These are phyloP conservation scores for Rhagophthalmus giganteus DNA, from an alignment of 2,888 invertebrate genomes.

Conservation along the genomic window DNA sequence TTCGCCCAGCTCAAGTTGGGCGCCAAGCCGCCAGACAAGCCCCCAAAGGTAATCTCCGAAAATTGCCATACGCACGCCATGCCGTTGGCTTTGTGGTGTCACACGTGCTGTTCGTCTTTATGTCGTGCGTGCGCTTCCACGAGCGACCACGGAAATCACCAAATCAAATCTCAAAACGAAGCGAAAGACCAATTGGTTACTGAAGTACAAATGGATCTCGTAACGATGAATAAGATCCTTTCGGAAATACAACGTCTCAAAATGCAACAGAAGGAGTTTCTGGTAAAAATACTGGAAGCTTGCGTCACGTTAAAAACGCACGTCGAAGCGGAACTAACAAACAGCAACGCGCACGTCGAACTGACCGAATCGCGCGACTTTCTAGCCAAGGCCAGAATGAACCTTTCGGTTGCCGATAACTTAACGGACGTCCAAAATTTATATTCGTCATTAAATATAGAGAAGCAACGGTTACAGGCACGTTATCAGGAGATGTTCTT, in stretches of 20 bases:
- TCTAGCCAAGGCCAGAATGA: constrained; percentile 63
- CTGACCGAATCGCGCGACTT: constrained; percentile 68
- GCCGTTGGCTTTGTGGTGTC: constrained; percentile 73
- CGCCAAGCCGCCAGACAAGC: constrained; percentile 54
- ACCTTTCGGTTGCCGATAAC: constrained; percentile 62
- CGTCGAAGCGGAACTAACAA: constrained; percentile 73
- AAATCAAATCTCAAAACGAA: constrained; percentile 68
- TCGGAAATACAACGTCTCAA: constrained; percentile 71
- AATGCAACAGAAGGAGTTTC: constrained; percentile 71
- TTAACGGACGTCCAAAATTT: constrained; percentile 65
- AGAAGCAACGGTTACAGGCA: constrained; percentile 68
- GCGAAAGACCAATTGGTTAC: constrained; percentile 68
- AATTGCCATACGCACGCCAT: constrained; percentile 73
- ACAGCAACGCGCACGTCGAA: constrained; percentile 68
- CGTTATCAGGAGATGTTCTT: constrained; percentile 73
- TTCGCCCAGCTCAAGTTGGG: constrained; percentile 63
- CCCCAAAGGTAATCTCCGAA: constrained; percentile 57
- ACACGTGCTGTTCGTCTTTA: constrained; percentile 65
- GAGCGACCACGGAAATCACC: constrained; percentile 67
- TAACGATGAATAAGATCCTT: constrained; percentile 69
- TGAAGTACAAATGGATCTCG: constrained; percentile 68
- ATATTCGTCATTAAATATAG: constrained; percentile 63
- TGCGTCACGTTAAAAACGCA: constrained; percentile 74
- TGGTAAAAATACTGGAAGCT: constrained; percentile 73
- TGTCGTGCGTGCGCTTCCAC: constrained; percentile 70